A percentile compares a stretch with the other conserved stretches of the same genome.
These are phyloP conservation scores for Dinothrombium tinctorium DNA, from an alignment of 1,140 invertebrate species.

Conservation along the genomic window DNA sequence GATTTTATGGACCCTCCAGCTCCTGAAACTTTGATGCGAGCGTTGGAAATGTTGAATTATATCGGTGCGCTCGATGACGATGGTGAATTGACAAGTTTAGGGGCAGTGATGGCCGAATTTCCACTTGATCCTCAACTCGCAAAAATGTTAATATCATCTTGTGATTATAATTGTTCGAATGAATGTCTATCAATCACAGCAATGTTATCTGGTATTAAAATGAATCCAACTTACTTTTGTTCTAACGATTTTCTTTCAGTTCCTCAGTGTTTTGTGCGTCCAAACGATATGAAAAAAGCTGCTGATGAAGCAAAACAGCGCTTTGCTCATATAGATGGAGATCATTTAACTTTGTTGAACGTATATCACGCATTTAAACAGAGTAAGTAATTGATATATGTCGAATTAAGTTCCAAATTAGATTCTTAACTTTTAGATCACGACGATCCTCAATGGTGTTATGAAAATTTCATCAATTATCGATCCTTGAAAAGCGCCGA, in stretches of 20 bases:
- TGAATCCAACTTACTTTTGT: conserved; percentile 5
- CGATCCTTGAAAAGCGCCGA: conserved; percentile 82
- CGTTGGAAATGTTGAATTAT: conserved; percentile 90
- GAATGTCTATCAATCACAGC: conserved; percentile 96
- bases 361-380: conserved; percentile 98
- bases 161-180: conserved; percentile 94
- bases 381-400: conserved; percentile 41
- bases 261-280: conserved; percentile 96
- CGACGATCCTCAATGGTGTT: conserved; percentile 94
- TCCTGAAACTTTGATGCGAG: conserved; percentile 99
- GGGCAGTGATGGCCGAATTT: conserved; percentile 99
- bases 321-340: conserved; percentile 98
- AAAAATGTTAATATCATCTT: conserved; percentile 91
- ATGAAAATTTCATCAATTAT: conserved; percentile 98
- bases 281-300: conserved; percentile 94
- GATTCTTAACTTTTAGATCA: conserved; percentile 22
- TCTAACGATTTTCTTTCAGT: conserved; percentile 32
- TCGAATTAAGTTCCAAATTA: conserved; percentile 11
- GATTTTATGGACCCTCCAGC: conserved; percentile 99
- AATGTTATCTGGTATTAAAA: conserved; percentile 78
- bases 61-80: conserved; percentile 88
- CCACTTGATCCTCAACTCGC: conserved; percentile 95
- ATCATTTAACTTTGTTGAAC: conserved; percentile 83
- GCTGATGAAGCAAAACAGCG: conserved; percentile 97
- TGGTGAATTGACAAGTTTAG: conserved; percentile 73